phyloP scores from a whole-genome alignment of 2,797 vertebrate genomes.

The Catharus ustulatus region DNA sequence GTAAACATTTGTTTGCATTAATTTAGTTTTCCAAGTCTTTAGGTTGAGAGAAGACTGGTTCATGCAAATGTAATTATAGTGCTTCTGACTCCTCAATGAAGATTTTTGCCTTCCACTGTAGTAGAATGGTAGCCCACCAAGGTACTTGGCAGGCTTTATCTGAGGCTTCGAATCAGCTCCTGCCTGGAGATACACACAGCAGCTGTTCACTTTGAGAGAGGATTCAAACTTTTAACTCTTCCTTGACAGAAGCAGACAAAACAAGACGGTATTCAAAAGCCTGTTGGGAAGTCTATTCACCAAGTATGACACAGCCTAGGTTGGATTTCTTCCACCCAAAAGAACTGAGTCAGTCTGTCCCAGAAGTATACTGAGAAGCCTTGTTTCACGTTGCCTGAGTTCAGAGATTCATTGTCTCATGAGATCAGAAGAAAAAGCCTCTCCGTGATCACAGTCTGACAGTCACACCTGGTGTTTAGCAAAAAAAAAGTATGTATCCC shows the following conservation, averaged over 20 bases:
- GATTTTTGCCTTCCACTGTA: background rate
- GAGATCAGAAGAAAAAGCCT: background rate
- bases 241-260: background rate
- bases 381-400: accelerated
- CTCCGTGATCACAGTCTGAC: background rate
- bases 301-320: background rate
- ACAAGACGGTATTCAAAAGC: background rate
- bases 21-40: background rate
- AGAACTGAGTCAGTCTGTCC: background rate
- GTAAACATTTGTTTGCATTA: background rate
- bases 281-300: background rate
- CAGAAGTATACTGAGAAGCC: background rate
- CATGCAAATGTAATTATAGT: background rate
- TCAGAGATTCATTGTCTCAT: background rate
- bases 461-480: background rate
- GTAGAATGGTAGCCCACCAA: background rate
- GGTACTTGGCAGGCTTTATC: background rate
- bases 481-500: background rate
- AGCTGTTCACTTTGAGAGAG: background rate
- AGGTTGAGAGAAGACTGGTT: background rate
- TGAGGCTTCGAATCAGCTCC: background rate
- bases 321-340: background rate
- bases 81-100: background rate
- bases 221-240: background rate
- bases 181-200: background rate